A percentile compares a stretch with the other conserved stretches of the same genome.
Evolutionary conservation across 2,113 vertebrate species (phyloP).

Genomic region (Otocyon megalotis): DNA sequence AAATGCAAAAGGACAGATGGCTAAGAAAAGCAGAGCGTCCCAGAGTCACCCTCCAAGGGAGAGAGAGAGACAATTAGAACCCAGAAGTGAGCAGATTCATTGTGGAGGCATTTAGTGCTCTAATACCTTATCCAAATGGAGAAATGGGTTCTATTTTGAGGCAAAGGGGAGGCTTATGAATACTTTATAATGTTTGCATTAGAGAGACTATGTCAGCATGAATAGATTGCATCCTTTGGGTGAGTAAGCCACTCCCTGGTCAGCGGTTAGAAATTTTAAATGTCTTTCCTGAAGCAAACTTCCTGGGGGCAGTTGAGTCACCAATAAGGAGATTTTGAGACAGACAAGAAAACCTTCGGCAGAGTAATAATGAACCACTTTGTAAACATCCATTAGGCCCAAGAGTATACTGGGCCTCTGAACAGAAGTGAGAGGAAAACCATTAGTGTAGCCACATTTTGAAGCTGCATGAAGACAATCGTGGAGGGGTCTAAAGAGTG

Average conservation of each 20-base stretch:
- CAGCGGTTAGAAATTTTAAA: conserved; percentile 71
- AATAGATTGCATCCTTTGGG: conserved; percentile 57
- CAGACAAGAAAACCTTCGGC: conserved; percentile 53
- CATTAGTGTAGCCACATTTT: background rate
- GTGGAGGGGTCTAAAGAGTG: background rate
- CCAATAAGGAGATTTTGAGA: conserved; percentile 60
- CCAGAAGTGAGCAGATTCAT: conserved; percentile 42
- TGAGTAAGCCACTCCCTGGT: conserved; percentile 69
- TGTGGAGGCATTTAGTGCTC: conserved; percentile 53
- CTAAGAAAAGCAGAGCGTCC: conserved; percentile 33
- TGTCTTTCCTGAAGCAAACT: conserved; percentile 62
- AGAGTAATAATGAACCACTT: conserved; percentile 68
- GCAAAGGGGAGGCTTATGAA: conserved; percentile 74
- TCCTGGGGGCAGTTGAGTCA: conserved; percentile 66
- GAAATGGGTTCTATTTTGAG: conserved; percentile 75
- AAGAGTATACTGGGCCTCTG: background rate
- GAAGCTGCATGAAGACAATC: background rate
- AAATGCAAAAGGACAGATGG: conserved; percentile 67
- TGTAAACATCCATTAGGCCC: conserved; percentile 52
- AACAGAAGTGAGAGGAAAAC: conserved; percentile 6
- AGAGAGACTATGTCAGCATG: conserved; percentile 63
- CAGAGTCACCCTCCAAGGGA: conserved; percentile 36
- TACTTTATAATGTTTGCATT: conserved; percentile 79
- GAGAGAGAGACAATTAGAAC: conserved; percentile 40
- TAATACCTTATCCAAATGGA: conserved; percentile 56